Evolutionary conservation across 2,797 vertebrate species (phyloP), one percentile per base, ranked within the genome.

Genomic region (Megalops cyprinoides): DNA sequence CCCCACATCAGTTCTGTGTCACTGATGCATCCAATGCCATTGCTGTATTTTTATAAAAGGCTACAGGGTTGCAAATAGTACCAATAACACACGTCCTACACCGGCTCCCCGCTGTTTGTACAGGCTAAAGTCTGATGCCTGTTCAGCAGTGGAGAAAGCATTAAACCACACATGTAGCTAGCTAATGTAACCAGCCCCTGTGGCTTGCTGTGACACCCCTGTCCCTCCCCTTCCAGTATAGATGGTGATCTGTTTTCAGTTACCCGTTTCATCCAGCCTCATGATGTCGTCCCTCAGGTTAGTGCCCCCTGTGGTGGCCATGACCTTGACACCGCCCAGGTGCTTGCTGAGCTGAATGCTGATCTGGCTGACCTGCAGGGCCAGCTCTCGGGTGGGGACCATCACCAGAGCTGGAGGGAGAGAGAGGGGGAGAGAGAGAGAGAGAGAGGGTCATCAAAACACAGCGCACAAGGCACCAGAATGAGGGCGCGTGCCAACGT

Each of bases 301-400:
- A 84, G 95, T 96, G 76, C 95, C 95, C 3, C 95, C 95, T 0
- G 95, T 96, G 65, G 95, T 96, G 18, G 95, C 95, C 95, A 96
- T 96, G 79, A 95, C 92, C 86, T 95, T 96, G 58, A 96, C 92
- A 77, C 94, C 94, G 8, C 94, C 94, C 62, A 95, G 87, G 87
- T 95, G 95, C 86, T 96, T 96, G 87, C 94, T 95, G 87, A 96
- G 86, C 88, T 96, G 94, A 84, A 96, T 96, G 82, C 91, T 90
- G 86, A 96, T 96, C 91, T 96, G 95, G 81, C 95, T 96, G 81
- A 95, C 92, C 86, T 96, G 95, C 84, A 96, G 92, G 0, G 95
- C 95, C 84, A 96, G 90, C 88, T 96, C 95, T 73, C 95, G 92
- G 2, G 95, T 95, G 58, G 95, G 95, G 39, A 96, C 94, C 88